Evolutionary conservation across 2,113 vertebrate species (phyloP), one percentile per base, ranked within the genome.

Genomic region (Fregata magnificens): DNA sequence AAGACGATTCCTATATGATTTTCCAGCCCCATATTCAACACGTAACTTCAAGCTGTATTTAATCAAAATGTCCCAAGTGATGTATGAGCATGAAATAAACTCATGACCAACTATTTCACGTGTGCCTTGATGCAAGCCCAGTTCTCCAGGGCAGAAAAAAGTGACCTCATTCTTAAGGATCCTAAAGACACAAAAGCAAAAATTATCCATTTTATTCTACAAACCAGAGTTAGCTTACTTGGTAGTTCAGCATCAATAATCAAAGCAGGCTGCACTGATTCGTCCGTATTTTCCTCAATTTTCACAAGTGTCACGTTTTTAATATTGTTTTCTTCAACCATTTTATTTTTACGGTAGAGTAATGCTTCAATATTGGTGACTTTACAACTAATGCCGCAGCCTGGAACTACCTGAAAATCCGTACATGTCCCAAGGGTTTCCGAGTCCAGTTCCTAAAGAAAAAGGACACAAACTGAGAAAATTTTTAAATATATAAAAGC

Each of bases 351-450:
- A 71, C 96, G 98, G 92, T 88, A 98, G 34, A 99, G 97, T 36
- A 99, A 95, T 17, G 85, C 95, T 97, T 99, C 99, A 6, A 99
- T 99, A 96, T 99, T 99, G 97, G 98, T 99, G 95, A 99, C 99
- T 98, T 98, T 99, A 97, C 99, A 99, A 72, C 98, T 98, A 91
- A 99, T 98, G 50, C 99, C 99, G 36, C 99, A 99, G 83, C 99
- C 99, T 6, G 99, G 99, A 78, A 99, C 99, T 3, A 99, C 98
- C 94, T 99, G 99, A 84, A 99, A 99, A 98, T 99, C 99, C 26
- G 98, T 98, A 89, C 99, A 99, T 0, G 99, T 98, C 32, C 99
- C 99, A 65, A 99, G 98, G 55, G 98, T 98, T 93, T 99, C 99
- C 1, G 98, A 98, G 25, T 98, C 97, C 76, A 99, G 97, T 59